phyloP scores from a whole-genome alignment of 1,140 invertebrate species.

The Microplitis mediator region DNA sequence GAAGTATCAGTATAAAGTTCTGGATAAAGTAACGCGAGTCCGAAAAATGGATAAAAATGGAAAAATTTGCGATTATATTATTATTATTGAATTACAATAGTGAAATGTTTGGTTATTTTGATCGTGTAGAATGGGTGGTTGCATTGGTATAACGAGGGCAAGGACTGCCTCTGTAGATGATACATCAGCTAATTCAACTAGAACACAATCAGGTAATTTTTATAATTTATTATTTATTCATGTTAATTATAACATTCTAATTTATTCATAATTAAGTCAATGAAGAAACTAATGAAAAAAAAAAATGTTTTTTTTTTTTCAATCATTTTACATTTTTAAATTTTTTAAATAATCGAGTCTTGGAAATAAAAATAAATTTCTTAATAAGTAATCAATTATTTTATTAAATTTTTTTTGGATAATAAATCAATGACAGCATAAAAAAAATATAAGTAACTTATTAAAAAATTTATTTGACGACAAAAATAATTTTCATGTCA shows the following conservation, averaged over 20 bases:
- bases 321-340: too few species aligned
- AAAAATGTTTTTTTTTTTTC: too few species aligned
- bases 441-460: too few species aligned
- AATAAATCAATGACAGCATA: too few species aligned
- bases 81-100: slow-evolving; percentile 50
- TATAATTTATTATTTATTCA: slow-evolving; percentile 26
- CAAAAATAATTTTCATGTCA: too few species aligned
- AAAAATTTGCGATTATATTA: slow-evolving; percentile 41
- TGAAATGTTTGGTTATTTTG: slow-evolving; percentile 62
- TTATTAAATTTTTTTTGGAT: too few species aligned
- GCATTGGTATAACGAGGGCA: slow-evolving; percentile 80
- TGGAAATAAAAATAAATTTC: too few species aligned
- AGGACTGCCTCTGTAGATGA: slow-evolving; percentile 79
- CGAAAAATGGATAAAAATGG: slow-evolving; percentile 58
- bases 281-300: too few species aligned
- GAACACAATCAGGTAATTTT: slow-evolving; percentile 73
- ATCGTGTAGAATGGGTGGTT: slow-evolving; percentile 76
- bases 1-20: neutral
- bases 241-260: neutral
- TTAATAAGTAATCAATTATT: too few species aligned
- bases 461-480: too few species aligned
- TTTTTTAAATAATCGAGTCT: too few species aligned
- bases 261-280: too few species aligned
- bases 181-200: slow-evolving; percentile 76
- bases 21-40: neutral